These are phyloP conservation scores for Colinus virginianus DNA, from an alignment of 2,113 vertebrate species.

Conservation along the genomic window DNA sequence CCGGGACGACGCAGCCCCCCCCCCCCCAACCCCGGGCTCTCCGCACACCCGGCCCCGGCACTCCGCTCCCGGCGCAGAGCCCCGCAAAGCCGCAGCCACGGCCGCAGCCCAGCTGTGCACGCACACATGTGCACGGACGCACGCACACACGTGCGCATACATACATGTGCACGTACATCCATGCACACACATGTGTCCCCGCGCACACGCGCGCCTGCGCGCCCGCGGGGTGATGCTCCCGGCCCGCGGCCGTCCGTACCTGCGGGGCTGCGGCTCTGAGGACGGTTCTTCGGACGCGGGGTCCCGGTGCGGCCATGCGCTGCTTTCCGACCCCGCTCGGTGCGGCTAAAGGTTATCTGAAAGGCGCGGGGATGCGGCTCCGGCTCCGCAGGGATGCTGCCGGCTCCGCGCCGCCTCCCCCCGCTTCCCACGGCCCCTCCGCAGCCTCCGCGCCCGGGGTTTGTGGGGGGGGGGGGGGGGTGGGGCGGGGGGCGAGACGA, in stretches of 20 bases:
- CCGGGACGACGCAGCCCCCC: background rate
- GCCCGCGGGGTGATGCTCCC: background rate
- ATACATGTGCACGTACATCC: background rate
- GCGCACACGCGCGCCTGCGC: background rate
- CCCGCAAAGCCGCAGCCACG: background rate
- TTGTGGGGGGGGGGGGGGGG: too few species aligned
- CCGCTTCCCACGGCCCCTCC: background rate
- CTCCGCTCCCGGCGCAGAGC: background rate
- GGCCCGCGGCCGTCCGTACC: background rate
- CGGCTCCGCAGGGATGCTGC: background rate
- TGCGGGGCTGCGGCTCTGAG: background rate
- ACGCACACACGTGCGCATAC: background rate
- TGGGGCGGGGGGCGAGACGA: too few species aligned
- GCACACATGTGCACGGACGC: background rate
- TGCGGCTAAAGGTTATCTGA: slow-evolving; percentile 71
- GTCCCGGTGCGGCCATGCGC: background rate
- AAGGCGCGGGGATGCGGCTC: slow-evolving; percentile 67
- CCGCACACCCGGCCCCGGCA: background rate
- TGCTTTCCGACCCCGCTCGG: too few species aligned
- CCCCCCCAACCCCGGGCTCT: background rate
- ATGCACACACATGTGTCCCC: background rate
- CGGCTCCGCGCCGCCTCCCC: background rate
- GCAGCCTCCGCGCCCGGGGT: background rate
- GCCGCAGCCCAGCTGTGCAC: background rate
- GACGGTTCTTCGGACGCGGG: background rate